phyloP scores from a whole-genome alignment of 2,888 invertebrate genomes.

The Spisula subtruncata region DNA sequence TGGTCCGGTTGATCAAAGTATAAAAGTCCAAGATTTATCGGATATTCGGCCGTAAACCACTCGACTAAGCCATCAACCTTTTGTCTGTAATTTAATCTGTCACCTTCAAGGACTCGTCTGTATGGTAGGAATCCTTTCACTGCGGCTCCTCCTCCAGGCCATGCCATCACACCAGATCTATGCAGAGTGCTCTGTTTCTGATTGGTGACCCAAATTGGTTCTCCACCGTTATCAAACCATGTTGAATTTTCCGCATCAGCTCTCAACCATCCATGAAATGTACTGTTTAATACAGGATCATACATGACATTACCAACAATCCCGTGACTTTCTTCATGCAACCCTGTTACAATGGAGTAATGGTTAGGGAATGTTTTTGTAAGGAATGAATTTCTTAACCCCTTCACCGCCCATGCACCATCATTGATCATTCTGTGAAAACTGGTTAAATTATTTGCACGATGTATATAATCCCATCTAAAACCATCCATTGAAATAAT shows the following conservation, averaged over 20 bases:
- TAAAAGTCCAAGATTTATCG: constrained; percentile 91
- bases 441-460: constrained; percentile 88
- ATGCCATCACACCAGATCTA: constrained; percentile 91
- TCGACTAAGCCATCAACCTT: constrained; percentile 81
- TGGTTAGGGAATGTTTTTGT: constrained; percentile 94
- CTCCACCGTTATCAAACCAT: constrained; percentile 88
- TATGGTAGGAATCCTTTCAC: constrained; percentile 79
- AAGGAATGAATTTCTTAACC: constrained; percentile 84
- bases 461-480: constrained; percentile 91
- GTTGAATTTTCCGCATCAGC: constrained; percentile 84
- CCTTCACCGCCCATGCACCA: constrained; percentile 90
- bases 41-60: constrained; percentile 88
- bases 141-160: constrained; percentile 90
- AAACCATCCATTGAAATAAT: constrained; percentile 92
- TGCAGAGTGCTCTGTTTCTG: constrained; percentile 90
- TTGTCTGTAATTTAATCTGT: constrained; percentile 79
- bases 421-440: constrained; percentile 89
- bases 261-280: constrained; percentile 64
- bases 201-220: constrained; percentile 87
- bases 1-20: constrained; percentile 93
- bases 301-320: constrained; percentile 91
- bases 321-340: constrained; percentile 91
- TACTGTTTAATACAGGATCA: constrained; percentile 88
- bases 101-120: constrained; percentile 70
- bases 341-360: constrained; percentile 90